These are phyloP conservation scores for Campylorhamphus procurvoides DNA, from an alignment of 2,113 vertebrate genomes.

Conservation along the genomic window DNA sequence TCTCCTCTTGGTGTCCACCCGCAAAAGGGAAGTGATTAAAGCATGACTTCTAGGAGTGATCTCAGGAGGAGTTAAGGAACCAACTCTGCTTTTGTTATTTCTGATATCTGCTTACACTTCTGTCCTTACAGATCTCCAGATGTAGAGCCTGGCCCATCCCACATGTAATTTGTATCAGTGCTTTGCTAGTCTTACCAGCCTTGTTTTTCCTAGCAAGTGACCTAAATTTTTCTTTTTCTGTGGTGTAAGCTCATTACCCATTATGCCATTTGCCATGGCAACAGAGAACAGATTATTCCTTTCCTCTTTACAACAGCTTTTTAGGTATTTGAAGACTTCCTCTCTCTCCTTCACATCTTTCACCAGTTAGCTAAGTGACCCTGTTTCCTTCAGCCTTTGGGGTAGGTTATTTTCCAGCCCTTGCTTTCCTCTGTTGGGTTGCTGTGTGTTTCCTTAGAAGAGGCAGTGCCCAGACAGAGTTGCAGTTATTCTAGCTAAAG, in stretches of 20 bases:
- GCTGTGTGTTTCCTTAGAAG: background rate
- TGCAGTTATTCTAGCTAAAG: background rate
- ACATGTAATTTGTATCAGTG: background rate
- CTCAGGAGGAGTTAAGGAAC: background rate
- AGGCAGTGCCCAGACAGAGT: background rate
- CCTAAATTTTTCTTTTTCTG: constrained; percentile 49
- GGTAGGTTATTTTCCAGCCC: background rate
- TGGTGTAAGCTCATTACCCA: constrained; percentile 40
- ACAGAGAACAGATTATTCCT: constrained; percentile 53
- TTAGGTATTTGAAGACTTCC: constrained; percentile 26
- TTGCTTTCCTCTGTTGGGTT: background rate
- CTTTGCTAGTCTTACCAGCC: background rate
- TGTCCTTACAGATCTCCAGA: background rate
- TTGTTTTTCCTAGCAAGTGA: constrained; percentile 29
- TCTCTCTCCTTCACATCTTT: background rate
- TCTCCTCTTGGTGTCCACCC: background rate
- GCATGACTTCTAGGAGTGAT: background rate
- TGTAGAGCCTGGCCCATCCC: background rate
- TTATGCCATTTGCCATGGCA: constrained; percentile 53
- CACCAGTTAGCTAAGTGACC: background rate
- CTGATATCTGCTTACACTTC: background rate
- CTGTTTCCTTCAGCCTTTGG: background rate
- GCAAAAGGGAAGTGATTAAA: background rate
- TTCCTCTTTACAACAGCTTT: constrained; percentile 27
- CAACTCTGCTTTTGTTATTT: background rate